Conservation (phyloP, 2,113 vertebrate genomes). For the Centropus bengalensis region DNA sequence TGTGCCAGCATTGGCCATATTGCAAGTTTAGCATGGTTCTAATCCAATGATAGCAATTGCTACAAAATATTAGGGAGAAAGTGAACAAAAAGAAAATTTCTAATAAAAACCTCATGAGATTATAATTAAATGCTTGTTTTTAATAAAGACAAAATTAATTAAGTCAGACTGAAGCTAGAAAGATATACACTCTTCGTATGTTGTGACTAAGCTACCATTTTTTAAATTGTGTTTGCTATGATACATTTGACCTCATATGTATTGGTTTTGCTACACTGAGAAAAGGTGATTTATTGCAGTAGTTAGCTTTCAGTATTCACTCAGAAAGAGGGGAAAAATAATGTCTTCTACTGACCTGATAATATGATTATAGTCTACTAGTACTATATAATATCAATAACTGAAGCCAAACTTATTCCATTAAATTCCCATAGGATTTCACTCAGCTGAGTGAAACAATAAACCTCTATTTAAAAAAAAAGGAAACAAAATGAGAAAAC, state of each 20-base stretch:
- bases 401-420: neutral
- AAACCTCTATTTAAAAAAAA: neutral
- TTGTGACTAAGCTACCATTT: neutral
- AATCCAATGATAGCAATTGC: neutral
- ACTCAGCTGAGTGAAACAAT: neutral
- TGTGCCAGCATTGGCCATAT: neutral
- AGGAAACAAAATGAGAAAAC: neutral
- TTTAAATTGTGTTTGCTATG: neutral
- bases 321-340: neutral
- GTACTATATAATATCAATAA: constrained; percentile 3
- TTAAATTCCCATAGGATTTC: constrained; percentile 33
- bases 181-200: neutral
- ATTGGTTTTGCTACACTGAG: constrained; percentile 19
- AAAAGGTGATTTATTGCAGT: constrained; percentile 56
- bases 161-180: neutral
- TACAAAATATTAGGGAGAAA: neutral
- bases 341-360: neutral
- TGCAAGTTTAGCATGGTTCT: neutral
- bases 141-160: neutral
- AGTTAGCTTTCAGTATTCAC: constrained; percentile 8
- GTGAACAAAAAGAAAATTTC: neutral
- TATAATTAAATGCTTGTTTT: neutral
- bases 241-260: constrained; percentile 6
- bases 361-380: constrained; percentile 9
- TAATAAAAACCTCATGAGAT: neutral